Conservation (phyloP, 2,888 invertebrate genomes). For the Campoletis raptor region DNA sequence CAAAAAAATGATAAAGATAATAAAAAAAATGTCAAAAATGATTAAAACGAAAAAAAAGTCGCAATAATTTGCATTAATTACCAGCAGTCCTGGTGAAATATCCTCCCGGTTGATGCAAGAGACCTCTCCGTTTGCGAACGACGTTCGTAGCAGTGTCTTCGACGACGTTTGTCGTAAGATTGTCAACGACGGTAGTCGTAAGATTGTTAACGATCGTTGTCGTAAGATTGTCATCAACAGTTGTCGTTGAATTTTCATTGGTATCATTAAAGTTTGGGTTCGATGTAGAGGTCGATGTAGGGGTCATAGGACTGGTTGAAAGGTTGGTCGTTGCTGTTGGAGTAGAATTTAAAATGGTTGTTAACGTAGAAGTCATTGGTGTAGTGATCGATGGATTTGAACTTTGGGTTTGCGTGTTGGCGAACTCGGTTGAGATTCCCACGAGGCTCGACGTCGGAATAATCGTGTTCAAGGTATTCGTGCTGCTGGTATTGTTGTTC, state of each 20-base stretch:
- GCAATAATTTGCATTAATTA: conserved; percentile 52
- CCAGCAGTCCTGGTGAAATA: conserved; percentile 79
- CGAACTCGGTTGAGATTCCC: conserved; percentile 23
- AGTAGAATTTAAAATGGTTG: conserved; percentile 33
- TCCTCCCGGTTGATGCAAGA: conserved; percentile 72
- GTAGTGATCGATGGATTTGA: conserved; percentile 39
- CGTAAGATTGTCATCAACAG: conserved; percentile 76
- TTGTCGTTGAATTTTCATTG: conserved; percentile 71
- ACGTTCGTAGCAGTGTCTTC: conserved; percentile 68
- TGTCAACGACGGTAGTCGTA: conserved; percentile 79
- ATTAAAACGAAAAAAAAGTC: neutral
- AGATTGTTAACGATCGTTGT: conserved; percentile 80
- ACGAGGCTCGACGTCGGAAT: conserved; percentile 43
- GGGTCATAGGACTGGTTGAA: conserved; percentile 29
- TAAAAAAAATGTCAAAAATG: neutral
- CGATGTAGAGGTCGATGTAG: neutral
- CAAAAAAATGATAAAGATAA: neutral
- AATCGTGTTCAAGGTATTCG: conserved; percentile 37
- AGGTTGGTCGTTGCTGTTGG: conserved; percentile 15
- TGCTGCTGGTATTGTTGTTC: conserved; percentile 30
- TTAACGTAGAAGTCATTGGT: conserved; percentile 15
- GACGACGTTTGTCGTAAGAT: conserved; percentile 80
- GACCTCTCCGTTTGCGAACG: conserved; percentile 73
- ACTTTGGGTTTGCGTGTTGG: conserved; percentile 48
- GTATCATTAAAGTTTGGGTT: conserved; percentile 12